These are phyloP conservation scores for Drosophila gaucha DNA, from an alignment of 2,888 invertebrate species.

Conservation along the genomic window DNA sequence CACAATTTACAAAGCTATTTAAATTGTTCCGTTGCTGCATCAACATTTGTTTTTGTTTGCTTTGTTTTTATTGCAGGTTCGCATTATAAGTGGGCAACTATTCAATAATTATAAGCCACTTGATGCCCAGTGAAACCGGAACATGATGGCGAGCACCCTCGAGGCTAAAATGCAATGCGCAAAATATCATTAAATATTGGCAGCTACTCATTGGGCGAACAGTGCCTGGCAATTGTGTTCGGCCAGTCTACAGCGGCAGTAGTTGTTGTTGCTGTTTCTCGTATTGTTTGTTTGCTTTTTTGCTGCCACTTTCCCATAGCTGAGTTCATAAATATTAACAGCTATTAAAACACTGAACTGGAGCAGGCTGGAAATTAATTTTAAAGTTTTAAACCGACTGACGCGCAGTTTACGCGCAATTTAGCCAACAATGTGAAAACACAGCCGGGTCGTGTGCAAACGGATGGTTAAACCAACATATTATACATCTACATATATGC, in stretches of 20 bases:
- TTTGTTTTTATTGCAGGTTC: constrained; percentile 3
- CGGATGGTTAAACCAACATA: not conserved
- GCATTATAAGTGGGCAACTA: constrained; percentile 37
- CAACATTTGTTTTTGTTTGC: constrained; percentile 11
- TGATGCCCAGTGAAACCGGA: constrained; percentile 37
- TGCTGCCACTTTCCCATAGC: constrained; percentile 40
- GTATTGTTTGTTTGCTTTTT: constrained; percentile 44
- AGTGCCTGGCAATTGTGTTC: constrained; percentile 32
- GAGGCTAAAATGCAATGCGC: constrained; percentile 44
- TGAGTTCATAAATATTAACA: constrained; percentile 77
- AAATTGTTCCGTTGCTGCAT: not conserved
- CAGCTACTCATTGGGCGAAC: constrained; percentile 43
- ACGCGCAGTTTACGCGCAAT: constrained; percentile 62
- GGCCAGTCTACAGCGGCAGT: constrained; percentile 6
- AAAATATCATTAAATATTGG: constrained; percentile 70
- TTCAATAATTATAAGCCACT: constrained; percentile 64
- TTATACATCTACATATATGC: not conserved
- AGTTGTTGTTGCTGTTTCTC: constrained; percentile 16
- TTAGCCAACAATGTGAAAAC: constrained; percentile 37
- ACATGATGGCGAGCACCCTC: constrained; percentile 15
- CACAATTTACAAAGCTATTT: not conserved
- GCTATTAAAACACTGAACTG: constrained; percentile 64
- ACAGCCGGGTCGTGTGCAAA: not conserved
- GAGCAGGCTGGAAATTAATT: constrained; percentile 61
- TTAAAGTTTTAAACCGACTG: constrained; percentile 73